Conservation (phyloP, 2,797 vertebrate genomes). For the Catharus ustulatus region DNA sequence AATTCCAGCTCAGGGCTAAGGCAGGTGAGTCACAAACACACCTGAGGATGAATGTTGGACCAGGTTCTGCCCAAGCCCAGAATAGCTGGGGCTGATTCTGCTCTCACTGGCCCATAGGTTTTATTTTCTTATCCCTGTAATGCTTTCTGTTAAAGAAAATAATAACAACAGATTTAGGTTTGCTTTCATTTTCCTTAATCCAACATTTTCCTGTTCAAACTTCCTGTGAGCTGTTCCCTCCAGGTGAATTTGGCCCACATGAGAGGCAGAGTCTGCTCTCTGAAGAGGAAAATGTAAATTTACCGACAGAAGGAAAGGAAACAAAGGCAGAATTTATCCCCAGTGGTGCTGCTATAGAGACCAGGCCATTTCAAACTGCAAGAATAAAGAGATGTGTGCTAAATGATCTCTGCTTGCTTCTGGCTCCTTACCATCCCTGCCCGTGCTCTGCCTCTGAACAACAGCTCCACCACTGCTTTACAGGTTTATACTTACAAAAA, state of each 20-base stretch:
- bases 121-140: neutral
- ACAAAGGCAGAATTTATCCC: neutral
- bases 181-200: neutral
- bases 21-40: neutral
- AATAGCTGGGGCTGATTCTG: neutral
- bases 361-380: neutral
- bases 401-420: slow-evolving; percentile 5
- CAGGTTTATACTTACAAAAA: neutral
- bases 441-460: neutral
- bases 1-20: neutral
- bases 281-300: slow-evolving; percentile 15
- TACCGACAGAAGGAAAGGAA: neutral
- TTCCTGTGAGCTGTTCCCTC: neutral
- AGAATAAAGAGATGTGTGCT: neutral
- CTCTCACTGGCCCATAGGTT: neutral
- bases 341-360: neutral
- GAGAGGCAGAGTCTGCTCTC: neutral
- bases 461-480: neutral
- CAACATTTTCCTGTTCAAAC: neutral
- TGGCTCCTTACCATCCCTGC: slow-evolving; percentile 12
- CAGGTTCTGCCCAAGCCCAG: neutral
- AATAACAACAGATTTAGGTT: neutral
- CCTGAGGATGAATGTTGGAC: neutral
- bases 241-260: neutral
- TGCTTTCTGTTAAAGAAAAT: neutral